Conservation (phyloP, 2,113 vertebrate genomes). For the Camelus dromedarius region DNA sequence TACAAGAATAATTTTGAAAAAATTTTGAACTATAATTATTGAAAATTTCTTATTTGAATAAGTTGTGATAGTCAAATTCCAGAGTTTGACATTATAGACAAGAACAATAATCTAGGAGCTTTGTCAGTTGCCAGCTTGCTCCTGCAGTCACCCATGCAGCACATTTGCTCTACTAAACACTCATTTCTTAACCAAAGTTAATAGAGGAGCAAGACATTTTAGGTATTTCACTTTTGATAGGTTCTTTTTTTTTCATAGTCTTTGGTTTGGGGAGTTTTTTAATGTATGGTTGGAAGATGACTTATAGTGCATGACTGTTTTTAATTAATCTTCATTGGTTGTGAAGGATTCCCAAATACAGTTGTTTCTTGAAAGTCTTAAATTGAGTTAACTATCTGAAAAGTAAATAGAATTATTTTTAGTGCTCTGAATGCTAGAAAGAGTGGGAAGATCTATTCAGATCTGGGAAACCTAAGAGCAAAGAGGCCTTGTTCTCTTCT, state of each 20-base stretch:
- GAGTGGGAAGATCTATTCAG: not conserved
- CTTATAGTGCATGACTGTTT: not conserved
- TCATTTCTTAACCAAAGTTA: not conserved
- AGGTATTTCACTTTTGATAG: not conserved
- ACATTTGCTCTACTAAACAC: not conserved
- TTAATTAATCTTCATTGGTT: not conserved
- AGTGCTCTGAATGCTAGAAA: not conserved
- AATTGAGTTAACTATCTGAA: not conserved
- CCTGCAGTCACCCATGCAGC: not conserved
- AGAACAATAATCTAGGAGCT: not conserved
- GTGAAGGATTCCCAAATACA: not conserved
- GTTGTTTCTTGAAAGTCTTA: not conserved
- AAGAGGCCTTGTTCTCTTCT: not conserved
- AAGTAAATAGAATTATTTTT: conserved; percentile 16
- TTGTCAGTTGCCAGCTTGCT: not conserved
- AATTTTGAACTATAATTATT: not conserved
- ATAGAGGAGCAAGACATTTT: not conserved
- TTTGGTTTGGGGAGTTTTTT: not conserved
- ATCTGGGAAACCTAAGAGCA: not conserved
- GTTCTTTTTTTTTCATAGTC: not conserved
- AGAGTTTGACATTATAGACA: not conserved
- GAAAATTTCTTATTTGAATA: not conserved
- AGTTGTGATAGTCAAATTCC: not conserved
- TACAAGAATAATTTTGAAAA: not conserved
- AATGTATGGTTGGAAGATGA: not conserved